Base-by-base conservation (phyloP, 1,140 invertebrate species). In the Ips typographus region DNA sequence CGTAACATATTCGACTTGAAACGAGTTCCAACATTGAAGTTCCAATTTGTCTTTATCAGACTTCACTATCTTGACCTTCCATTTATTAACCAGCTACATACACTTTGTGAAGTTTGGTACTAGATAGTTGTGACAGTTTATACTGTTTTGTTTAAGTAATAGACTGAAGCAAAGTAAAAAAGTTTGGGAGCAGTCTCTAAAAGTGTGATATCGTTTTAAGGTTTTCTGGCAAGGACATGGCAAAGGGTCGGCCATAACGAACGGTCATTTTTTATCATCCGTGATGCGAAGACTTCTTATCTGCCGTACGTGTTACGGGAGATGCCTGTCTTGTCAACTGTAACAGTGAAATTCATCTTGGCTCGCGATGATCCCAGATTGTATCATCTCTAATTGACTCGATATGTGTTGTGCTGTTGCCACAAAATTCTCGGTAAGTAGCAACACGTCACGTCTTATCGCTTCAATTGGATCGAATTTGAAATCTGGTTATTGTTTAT, bases 241-340 rank as follows among this genome's bases (percentile, higher is more conserved):
- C 44, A 65, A 65, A 65, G 40, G 52, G 55, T 65, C 62, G 49
- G n/a, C 41, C 57, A 69, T 56, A 61, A 55, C 60, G 59, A 37
- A 36, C 67, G 51, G 67, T 63, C 52, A 61, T 68, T 63, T 61
- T 68, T 63, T 63, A 62, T 63, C 60, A 22, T 43, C 55, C 44
- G 39, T 22, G 44, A 70, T 61, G 60, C 42, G 58, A 57, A 37
- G 43, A 55, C 60, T 61, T 62, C 51, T 57, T 70, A 61, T 70
- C 60, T 61, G 38, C 41, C 38, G 39, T 64, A 70, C 68, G 61
- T 70, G 61, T 63, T 70, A 64, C 68, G 60, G 68, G 55, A 70
- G 68, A 70, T 70, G 55, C 58, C 62, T 57, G 68, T 64, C 68
- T 70, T 70, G 68, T 70, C 60, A 64, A 40, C 61, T 60, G 53